These are phyloP conservation scores for Poecile montanus DNA, from an alignment of 2,797 vertebrate genomes.

Conservation along the genomic window DNA sequence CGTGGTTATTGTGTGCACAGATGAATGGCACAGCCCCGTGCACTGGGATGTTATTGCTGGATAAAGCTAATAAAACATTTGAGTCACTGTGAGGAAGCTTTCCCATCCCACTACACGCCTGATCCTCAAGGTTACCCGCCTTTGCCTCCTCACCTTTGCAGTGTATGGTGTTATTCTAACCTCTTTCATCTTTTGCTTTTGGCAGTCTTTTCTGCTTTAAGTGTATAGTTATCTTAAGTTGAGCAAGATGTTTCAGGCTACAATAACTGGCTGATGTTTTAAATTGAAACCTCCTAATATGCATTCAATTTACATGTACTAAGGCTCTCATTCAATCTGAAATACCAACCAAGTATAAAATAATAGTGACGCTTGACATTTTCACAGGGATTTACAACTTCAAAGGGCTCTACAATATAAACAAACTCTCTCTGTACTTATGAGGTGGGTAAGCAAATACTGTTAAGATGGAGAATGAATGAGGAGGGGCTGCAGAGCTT, in stretches of 20 bases:
- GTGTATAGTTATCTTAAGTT: constrained; percentile 62
- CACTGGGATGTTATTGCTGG: constrained; percentile 54
- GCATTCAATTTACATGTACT: constrained; percentile 66
- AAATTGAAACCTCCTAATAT: constrained; percentile 61
- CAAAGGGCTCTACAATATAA: constrained; percentile 50
- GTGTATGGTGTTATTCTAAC: constrained; percentile 59
- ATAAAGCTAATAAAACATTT: constrained; percentile 61
- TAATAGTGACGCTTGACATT: constrained; percentile 68
- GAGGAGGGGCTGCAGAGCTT: background rate
- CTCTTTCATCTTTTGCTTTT: constrained; percentile 67
- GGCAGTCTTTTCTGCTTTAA: constrained; percentile 58
- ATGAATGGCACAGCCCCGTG: constrained; percentile 1
- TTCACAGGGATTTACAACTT: constrained; percentile 53
- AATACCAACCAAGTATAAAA: constrained; percentile 53
- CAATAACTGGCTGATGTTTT: constrained; percentile 59
- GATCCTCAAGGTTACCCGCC: constrained; percentile 18
- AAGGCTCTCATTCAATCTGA: constrained; percentile 47
- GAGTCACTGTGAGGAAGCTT: constrained; percentile 42
- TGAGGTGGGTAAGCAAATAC: constrained; percentile 33
- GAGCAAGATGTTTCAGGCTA: constrained; percentile 68
- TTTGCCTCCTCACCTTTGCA: constrained; percentile 65
- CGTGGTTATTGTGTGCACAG: background rate
- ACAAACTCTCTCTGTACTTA: background rate
- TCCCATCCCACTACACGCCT: constrained; percentile 25
- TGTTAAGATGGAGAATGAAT: background rate